Base-by-base conservation (phyloP, 2,888 invertebrate genomes). In the Sinhomidia bicolor region DNA sequence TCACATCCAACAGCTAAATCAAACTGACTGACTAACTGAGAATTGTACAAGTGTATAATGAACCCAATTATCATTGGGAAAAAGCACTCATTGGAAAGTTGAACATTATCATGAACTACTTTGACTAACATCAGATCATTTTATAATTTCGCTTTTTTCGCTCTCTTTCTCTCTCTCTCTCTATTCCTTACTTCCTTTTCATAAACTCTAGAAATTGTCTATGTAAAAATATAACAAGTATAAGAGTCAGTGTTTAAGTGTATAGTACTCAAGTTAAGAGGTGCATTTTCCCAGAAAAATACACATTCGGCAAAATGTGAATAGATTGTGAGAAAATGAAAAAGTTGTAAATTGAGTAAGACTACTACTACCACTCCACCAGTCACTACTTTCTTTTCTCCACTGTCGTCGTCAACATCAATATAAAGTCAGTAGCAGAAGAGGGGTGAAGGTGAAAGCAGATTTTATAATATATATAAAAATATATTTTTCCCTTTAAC, bases 21-120 rank as follows among this genome's bases (percentile, higher is more conserved):
- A 81, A 87, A 81, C 85, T 85, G 85, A 78, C 85, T 85, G 85
- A 79, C 54, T 79, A 26, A 78, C 41, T 57, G 54, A 29, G 71
- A 68, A 74, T 57, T 85, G 29, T 81, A 81, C 86, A 87, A 74
- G 81, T 87, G 86, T 81, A 81, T 87, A 87, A 87, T 87, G 86
- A 87, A 87, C 86, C 86, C 86, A 87, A 87, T 87, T 87, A 87
- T 80, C 86, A 81, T 74, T 62, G 81, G 74, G 23, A 81, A 76
- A 81, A 60, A 47, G 79, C 79, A 80, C 41, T 85, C 79, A 80
- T 80, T 85, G 85, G 80, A 85, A 85, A 85, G 85, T 80, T 85
- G 68, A 85, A 44, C 79, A 54, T 68, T 68, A 82, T 57, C 83
- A 83, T 85, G 68, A 71, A 47, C 74, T 47, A 47, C 26, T 47